phyloP scores from a whole-genome alignment of 2,797 vertebrate species.

The Mareca strepera region DNA sequence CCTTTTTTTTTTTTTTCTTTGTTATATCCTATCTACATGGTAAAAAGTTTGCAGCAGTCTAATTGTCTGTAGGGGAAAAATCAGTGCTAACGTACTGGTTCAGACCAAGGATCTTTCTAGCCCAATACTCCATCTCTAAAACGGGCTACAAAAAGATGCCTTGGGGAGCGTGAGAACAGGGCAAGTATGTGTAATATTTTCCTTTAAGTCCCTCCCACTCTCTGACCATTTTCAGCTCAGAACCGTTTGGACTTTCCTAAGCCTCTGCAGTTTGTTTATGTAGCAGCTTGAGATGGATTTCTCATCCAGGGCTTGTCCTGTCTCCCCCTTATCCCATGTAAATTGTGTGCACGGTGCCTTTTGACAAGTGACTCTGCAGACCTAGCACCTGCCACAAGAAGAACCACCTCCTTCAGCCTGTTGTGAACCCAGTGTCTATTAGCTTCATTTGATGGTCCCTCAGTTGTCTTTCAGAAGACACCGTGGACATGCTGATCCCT shows the following conservation, averaged over 20 bases:
- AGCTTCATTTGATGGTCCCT: neutral
- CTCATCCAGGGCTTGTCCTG: neutral
- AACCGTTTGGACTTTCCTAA: neutral
- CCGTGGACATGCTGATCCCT: neutral
- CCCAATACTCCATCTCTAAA: neutral
- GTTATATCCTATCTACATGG: neutral
- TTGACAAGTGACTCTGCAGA: neutral
- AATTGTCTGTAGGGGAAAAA: neutral
- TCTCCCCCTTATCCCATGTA: neutral
- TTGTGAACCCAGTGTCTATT: neutral
- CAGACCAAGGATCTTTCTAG: neutral
- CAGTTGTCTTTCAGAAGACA: neutral
- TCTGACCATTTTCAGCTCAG: neutral
- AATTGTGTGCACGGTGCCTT: neutral
- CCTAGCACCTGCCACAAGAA: neutral
- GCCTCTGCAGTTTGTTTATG: neutral
- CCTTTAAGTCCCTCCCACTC: neutral
- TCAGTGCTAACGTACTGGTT: fast-evolving
- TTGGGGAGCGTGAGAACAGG: neutral
- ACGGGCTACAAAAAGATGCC: neutral
- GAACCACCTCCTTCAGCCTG: neutral
- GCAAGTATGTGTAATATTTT: neutral
- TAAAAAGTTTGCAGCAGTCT: neutral
- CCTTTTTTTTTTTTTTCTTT: neutral
- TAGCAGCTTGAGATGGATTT: neutral